phyloP scores from a whole-genome alignment of 2,888 invertebrate species.

The Cheilosia scutellata region DNA sequence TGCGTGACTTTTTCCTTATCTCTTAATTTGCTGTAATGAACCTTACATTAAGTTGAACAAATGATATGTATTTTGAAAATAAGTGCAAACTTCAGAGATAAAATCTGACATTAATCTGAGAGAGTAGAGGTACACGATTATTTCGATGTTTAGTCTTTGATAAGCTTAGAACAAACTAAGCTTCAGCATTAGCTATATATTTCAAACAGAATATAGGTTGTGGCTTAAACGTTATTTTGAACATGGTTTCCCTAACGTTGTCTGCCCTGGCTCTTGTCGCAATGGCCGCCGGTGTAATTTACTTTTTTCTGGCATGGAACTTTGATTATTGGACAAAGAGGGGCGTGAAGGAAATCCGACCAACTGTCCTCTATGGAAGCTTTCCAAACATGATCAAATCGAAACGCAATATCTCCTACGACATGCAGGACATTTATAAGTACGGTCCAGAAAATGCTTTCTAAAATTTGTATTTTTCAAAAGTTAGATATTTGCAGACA shows the following conservation, averaged over 20 bases:
- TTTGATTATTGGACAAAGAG: conserved; percentile 83
- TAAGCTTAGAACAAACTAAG: too few species aligned
- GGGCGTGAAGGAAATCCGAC: conserved; percentile 82
- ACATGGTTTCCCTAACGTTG: conserved; percentile 2
- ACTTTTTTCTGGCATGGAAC: conserved; percentile 80
- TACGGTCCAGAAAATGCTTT: conserved; percentile 70
- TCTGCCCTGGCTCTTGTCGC: conserved; percentile 15
- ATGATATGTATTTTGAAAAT: too few species aligned
- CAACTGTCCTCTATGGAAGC: conserved; percentile 81
- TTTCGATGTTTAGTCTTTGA: too few species aligned
- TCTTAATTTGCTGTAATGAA: too few species aligned
- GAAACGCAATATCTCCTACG: conserved; percentile 80
- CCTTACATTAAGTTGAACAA: too few species aligned
- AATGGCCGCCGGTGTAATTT: conserved; percentile 72
- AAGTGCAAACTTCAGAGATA: too few species aligned
- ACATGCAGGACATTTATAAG: conserved; percentile 83
- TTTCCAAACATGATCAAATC: conserved; percentile 78
- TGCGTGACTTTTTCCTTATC: too few species aligned
- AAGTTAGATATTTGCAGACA: conserved; percentile 76
- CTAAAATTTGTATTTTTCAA: background rate
- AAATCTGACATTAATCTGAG: too few species aligned
- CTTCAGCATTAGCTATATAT: background rate
- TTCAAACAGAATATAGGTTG: background rate
- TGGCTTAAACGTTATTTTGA: background rate
- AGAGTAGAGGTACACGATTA: too few species aligned